Percentiles rank a stretch among this genome's conserved stretches.
These are phyloP conservation scores for Dolichallabes microphthalmus DNA, from an alignment of 2,113 vertebrate species.

Conservation along the genomic window DNA sequence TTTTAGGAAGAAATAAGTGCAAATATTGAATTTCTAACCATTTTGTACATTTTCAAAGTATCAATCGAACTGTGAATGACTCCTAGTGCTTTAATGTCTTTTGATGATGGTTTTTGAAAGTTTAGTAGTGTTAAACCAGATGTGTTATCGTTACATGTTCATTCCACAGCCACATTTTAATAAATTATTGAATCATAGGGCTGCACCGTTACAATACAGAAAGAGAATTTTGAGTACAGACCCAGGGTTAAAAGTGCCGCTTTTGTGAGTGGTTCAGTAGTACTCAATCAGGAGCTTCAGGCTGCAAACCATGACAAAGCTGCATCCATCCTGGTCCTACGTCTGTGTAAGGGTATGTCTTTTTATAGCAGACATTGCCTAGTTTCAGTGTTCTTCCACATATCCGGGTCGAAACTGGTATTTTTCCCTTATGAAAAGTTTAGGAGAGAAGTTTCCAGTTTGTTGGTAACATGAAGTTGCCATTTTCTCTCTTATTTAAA, in stretches of 20 bases:
- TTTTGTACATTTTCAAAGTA: conserved; percentile 2
- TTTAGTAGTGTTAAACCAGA: conserved; percentile 3
- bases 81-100: conserved; percentile 8
- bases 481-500: neutral
- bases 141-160: conserved; percentile 1
- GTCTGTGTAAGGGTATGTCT: neutral
- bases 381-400: neutral
- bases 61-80: conserved; percentile 20
- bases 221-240: neutral
- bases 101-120: conserved; percentile 12
- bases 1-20: conserved; percentile 19
- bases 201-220: neutral
- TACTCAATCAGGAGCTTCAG: neutral
- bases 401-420: neutral
- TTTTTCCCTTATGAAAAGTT: neutral
- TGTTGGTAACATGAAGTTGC: neutral
- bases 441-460: neutral
- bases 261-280: neutral
- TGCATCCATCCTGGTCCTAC: neutral
- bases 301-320: neutral
- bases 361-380: neutral
- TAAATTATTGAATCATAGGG: neutral
- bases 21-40: neutral
- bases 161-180: neutral
- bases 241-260: neutral